A percentile compares a stretch with the other conserved stretches of the same genome.
phyloP scores from a whole-genome alignment of 2,888 invertebrate species.

The Saturnia japonica region DNA sequence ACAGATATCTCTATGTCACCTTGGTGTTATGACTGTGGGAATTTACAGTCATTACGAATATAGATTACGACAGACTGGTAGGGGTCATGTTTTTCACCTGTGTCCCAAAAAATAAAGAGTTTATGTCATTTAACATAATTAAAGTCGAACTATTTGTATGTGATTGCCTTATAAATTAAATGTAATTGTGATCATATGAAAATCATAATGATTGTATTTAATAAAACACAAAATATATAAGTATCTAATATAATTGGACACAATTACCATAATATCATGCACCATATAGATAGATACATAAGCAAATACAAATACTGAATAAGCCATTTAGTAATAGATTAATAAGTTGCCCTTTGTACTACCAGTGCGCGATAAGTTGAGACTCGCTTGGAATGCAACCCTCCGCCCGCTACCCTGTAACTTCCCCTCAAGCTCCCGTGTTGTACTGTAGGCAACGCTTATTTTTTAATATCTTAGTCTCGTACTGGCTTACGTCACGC shows the following conservation, averaged over 20 bases:
- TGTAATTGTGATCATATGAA: too few species aligned
- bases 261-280: not conserved
- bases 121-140: not conserved
- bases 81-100: not conserved
- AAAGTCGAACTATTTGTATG: not conserved
- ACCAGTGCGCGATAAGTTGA: too few species aligned
- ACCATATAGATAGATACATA: not conserved
- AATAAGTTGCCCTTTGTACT: slow-evolving; percentile 2
- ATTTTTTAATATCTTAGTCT: too few species aligned
- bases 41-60: not conserved
- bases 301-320: not conserved
- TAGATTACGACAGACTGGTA: not conserved
- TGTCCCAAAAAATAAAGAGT: not conserved
- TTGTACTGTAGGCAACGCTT: too few species aligned
- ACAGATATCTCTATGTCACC: not conserved
- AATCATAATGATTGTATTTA: too few species aligned
- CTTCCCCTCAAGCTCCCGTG: too few species aligned
- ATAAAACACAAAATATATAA: too few species aligned
- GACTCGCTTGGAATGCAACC: too few species aligned
- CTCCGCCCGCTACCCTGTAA: too few species aligned
- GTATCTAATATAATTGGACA: not conserved
- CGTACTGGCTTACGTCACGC: too few species aligned
- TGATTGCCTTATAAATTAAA: not conserved
- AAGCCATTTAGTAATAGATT: not conserved
- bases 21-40: not conserved